These are phyloP conservation scores for Stichopus chloronotus DNA, from an alignment of 35 echinoderm and acorn worm species.

Conservation along the genomic window DNA sequence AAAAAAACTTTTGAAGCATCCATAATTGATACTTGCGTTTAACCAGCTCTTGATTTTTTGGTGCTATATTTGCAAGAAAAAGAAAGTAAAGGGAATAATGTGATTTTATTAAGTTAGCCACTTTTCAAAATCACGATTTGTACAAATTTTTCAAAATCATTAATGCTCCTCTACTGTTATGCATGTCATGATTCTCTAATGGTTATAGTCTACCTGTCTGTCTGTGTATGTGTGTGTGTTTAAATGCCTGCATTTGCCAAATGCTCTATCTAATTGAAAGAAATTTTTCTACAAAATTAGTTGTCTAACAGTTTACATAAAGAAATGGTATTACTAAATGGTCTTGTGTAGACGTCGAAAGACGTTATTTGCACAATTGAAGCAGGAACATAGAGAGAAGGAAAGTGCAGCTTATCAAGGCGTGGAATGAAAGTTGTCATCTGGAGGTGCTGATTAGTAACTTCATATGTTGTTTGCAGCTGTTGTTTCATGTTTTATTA, in stretches of 20 bases:
- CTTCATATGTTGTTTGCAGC: too few species aligned
- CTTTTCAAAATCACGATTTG: neutral
- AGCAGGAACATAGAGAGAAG: too few species aligned
- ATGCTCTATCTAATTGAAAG: neutral
- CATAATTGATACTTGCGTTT: neutral
- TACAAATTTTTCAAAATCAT: neutral
- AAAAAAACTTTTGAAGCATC: neutral
- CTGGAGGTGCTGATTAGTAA: too few species aligned
- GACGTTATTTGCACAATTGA: too few species aligned
- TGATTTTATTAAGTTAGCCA: too few species aligned
- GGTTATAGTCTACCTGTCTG: neutral
- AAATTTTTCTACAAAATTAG: neutral
- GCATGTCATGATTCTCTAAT: too few species aligned
- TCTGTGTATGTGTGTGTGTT: neutral
- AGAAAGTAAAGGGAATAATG: neutral
- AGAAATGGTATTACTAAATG: neutral
- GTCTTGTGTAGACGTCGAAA: too few species aligned
- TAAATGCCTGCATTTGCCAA: neutral
- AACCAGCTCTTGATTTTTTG: neutral
- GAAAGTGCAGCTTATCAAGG: too few species aligned
- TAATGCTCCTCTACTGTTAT: too few species aligned
- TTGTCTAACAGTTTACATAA: neutral
- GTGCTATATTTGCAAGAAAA: neutral
- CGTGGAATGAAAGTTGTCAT: too few species aligned
- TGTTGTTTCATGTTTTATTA: too few species aligned